Evolutionary conservation across 2,797 vertebrate genomes (phyloP), one percentile per base, ranked within the genome.

Genomic region (Gephyroberyx darwinii): DNA sequence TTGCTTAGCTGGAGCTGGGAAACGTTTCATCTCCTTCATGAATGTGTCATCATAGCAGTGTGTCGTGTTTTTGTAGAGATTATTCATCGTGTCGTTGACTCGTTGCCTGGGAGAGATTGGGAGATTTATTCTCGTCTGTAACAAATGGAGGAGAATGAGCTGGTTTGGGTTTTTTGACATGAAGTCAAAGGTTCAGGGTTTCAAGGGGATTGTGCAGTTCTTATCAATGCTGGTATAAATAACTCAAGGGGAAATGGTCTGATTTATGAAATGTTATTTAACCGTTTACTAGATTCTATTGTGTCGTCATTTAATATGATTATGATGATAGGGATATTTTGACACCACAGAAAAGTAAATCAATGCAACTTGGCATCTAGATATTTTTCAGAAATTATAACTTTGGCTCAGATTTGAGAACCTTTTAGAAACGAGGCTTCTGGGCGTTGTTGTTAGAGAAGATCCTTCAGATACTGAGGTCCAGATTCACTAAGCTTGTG

Each of bases 11-110:
- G 70, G 55, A 57, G 48, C 67, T 80, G 71, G 66, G 62, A 53
- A 60, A n/a, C 8, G 0, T 16, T 33, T 53, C 50, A 71, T 43
- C 54, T 71, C 61, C 51, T 76, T 43, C 61, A 19, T 68, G 72
- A 86, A 82, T 69, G 78, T 65, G 72, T 80, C 75, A 31, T 85
- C 47, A 16, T 20, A 50, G 39, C 80, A 63, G 59, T 39, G 61
- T 69, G 77, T 83, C 69, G 47, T 86, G 88, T 91, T 89, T 90
- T 88, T 92, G 77, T 89, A 89, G 79, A 65, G 84, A 75, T 72
- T 65, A 56, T 81, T 78, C 63, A 72, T 86, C 69, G 10, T 55
- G 8, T 67, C 0, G 53, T 73, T 31, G 3, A 47, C 45, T 47
- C 16, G 64, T 86, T 84, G 85, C 78, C 82, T 60, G 82, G 45